Evolutionary conservation across 2,888 invertebrate species (phyloP).

Genomic region (Torymus texanus): DNA sequence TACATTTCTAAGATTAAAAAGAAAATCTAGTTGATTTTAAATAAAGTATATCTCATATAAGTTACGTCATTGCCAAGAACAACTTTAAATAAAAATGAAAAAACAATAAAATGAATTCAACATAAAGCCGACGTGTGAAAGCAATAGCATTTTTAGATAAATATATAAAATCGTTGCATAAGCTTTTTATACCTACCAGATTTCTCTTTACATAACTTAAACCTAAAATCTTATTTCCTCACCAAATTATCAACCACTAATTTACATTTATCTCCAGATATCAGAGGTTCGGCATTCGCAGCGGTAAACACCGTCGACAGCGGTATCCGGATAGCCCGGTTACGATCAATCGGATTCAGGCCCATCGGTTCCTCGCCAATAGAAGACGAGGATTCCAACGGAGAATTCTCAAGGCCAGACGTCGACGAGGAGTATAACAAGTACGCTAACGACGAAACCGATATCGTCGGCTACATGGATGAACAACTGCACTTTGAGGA

Average conservation of each 20-base stretch:
- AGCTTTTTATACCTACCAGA: too few species aligned
- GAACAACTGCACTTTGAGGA: slow-evolving; percentile 70
- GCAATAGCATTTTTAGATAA: neutral
- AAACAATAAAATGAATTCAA: neutral
- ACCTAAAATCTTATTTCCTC: too few species aligned
- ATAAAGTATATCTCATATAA: too few species aligned
- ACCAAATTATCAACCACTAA: too few species aligned
- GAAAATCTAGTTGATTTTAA: too few species aligned
- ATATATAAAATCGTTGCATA: too few species aligned
- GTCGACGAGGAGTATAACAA: slow-evolving; percentile 70
- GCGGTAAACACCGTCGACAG: slow-evolving; percentile 68
- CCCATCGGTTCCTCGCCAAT: slow-evolving; percentile 63
- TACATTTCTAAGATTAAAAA: too few species aligned
- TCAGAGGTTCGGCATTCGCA: slow-evolving; percentile 67
- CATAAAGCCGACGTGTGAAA: neutral
- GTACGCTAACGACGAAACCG: slow-evolving; percentile 70
- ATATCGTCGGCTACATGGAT: slow-evolving; percentile 70
- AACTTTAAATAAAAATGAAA: neutral
- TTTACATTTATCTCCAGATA: slow-evolving; percentile 27
- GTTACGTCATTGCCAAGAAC: too few species aligned
- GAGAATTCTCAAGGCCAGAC: slow-evolving; percentile 59
- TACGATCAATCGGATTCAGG: slow-evolving; percentile 71
- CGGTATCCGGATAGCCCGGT: slow-evolving; percentile 65
- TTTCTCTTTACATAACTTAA: too few species aligned
- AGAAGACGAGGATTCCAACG: slow-evolving; percentile 39